These are phyloP conservation scores for Eurosta solidaginis DNA, from an alignment of 1,140 invertebrate genomes.

Conservation along the genomic window DNA sequence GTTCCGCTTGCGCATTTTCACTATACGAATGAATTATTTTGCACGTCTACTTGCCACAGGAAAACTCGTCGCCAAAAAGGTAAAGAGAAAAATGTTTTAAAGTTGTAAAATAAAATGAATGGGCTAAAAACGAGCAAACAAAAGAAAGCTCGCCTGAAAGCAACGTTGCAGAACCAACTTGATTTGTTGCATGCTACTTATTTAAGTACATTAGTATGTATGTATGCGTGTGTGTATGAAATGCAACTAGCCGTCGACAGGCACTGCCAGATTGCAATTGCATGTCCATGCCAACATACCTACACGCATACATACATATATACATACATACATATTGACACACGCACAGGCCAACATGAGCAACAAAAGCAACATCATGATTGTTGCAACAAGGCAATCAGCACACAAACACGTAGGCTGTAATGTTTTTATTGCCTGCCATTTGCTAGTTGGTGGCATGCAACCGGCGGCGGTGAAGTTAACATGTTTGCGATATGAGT, in stretches of 20 bases:
- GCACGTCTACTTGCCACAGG: background rate
- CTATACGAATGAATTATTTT: constrained; percentile 21
- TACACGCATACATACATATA: too few relatives aligned
- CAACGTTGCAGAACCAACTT: background rate
- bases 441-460: background rate
- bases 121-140: too few relatives aligned
- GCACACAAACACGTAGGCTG: constrained; percentile 5
- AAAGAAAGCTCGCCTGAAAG: background rate
- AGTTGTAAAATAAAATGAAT: background rate
- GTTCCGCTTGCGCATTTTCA: background rate
- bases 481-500: constrained; percentile 55
- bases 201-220: background rate
- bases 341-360: background rate
- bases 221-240: background rate
- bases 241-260: constrained; percentile 10
- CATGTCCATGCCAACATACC: background rate
- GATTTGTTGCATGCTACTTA: background rate
- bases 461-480: constrained; percentile 23
- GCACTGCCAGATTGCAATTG: constrained; percentile 17
- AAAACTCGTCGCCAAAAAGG: background rate
- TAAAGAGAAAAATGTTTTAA: background rate
- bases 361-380: background rate
- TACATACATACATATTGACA: background rate
- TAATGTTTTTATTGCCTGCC: background rate
- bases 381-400: constrained; percentile 24